Evolutionary conservation across 1,140 invertebrate species (phyloP).

Genomic region (Neelides sp.): DNA sequence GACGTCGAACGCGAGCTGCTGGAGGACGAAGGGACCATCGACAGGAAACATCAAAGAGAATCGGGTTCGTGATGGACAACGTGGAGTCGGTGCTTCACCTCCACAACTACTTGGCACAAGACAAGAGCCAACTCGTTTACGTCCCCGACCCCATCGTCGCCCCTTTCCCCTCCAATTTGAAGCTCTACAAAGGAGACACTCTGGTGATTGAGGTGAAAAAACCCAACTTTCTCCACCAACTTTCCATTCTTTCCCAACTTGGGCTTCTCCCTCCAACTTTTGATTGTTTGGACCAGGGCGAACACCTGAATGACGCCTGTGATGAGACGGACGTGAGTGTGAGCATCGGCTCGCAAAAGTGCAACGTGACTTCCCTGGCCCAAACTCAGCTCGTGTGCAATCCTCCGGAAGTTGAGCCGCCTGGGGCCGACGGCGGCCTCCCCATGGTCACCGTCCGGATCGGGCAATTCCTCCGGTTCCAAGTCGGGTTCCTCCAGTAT

Average conservation of each 20-base stretch:
- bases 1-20: constrained; percentile 5
- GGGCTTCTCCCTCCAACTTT: not conserved
- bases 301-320: constrained; percentile 77
- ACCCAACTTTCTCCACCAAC: not conserved
- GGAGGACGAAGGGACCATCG: constrained; percentile 15
- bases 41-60: constrained; percentile 32
- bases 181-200: constrained; percentile 85
- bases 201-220: constrained; percentile 70
- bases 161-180: constrained; percentile 69
- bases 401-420: constrained; percentile 72
- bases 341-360: constrained; percentile 70
- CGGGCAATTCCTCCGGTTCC: constrained; percentile 69
- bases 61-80: constrained; percentile 93
- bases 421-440: constrained; percentile 61
- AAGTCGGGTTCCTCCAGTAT: constrained; percentile 77
- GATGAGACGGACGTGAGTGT: constrained; percentile 88
- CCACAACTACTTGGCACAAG: constrained; percentile 67
- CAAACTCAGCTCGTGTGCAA: constrained; percentile 77
- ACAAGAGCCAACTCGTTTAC: constrained; percentile 68
- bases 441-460: constrained; percentile 81
- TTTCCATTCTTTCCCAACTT: not conserved
- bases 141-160: constrained; percentile 84
- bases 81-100: constrained; percentile 76
- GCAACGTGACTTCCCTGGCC: constrained; percentile 86
- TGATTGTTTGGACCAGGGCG: constrained; percentile 43